Base-by-base conservation (phyloP, 2,888 invertebrate species). In the Pristionchus exspectatus region DNA sequence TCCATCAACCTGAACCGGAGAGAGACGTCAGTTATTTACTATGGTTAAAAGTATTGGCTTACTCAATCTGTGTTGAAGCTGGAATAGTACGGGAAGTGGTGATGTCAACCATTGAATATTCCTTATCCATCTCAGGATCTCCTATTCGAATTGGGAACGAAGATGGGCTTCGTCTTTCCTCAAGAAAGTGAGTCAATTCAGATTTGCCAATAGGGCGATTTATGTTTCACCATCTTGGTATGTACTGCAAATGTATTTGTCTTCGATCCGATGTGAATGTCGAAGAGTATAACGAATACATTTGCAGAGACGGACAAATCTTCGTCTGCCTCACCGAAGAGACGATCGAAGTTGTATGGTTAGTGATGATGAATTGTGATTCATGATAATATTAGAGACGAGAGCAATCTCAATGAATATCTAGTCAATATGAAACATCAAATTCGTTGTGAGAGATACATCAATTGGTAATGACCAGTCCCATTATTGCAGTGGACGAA, bases 21-120 rank as follows among this genome's bases (percentile, higher is more conserved):
- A 77, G 44, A 44, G 77, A 77, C 44, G 77, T 77, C 21, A 77
- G 77, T 77, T 7, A 44, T 69, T 72, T 72, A 33, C 72, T 16
- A 33, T 33, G 30, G 30, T 33, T 33, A 50, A 3, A 7, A 50
- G 5, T 50, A 50, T 50, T 9, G 0, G 44, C 44, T 12, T 50
- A 50, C 12, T 1, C 9, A 50, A 50, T 50, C 44, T 50, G 44
- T 50, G 4, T 12, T 50, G 44, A 50, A 50, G 44, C 10, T 50
- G 9, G 44, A 50, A 50, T 3, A 44, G 44, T 44, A 3, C 44
- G 44, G 44, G 44, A 44, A 5, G 44, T 44, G 44, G 12, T 38
- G 38, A 38, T 38, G 38, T 74, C 38, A 74, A 12, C 10, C 33
- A 3, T 18, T n/a, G 69, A 27, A 30, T 38, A 38, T 33, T 38